These are phyloP conservation scores for Melieria picta DNA, from an alignment of 2,888 invertebrate genomes.

Conservation along the genomic window DNA sequence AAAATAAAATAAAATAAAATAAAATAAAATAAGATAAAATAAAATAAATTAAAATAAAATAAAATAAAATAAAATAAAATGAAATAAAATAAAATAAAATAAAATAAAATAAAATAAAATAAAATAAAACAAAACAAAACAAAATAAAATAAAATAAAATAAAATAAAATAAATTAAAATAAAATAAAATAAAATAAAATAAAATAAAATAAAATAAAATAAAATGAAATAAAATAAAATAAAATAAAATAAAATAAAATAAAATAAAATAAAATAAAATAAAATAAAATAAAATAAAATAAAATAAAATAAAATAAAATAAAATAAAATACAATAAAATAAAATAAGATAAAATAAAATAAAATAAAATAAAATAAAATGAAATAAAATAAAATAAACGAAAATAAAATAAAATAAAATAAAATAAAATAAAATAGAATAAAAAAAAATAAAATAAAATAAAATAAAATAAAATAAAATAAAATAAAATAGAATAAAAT, in stretches of 20 bases:
- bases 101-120: not conserved
- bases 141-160: not conserved
- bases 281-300: not conserved
- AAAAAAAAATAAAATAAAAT: slow-evolving; percentile 3
- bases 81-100: not conserved
- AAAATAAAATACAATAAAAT: not conserved
- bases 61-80: not conserved
- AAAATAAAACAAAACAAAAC: not conserved
- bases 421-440: slow-evolving; percentile 3
- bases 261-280: not conserved
- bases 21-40: not conserved
- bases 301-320: not conserved
- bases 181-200: not conserved
- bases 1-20: not conserved
- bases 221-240: not conserved
- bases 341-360: not conserved
- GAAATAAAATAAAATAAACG: not conserved
- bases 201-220: not conserved
- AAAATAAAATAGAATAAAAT: not conserved
- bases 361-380: not conserved
- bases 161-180: not conserved
- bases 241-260: not conserved
- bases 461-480: slow-evolving; percentile 1
- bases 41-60: not conserved
- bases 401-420: slow-evolving; percentile 3